Conservation (phyloP, 1,140 invertebrate species). For the Philotrypesis tridentata region DNA sequence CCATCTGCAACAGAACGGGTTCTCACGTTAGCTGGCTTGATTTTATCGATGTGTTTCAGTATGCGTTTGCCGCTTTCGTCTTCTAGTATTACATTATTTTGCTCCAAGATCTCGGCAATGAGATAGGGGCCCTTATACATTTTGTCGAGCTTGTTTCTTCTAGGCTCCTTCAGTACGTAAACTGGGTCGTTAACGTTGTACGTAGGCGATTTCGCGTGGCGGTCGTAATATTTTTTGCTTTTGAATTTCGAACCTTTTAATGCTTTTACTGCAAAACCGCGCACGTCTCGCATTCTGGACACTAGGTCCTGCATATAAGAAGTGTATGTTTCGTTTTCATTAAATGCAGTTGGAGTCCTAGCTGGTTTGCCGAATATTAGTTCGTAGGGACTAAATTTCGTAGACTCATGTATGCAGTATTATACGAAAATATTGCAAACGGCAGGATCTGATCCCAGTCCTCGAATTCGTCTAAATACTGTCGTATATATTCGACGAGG, state of each 20-base stretch:
- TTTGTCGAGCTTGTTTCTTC: no score
- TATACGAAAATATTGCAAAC: constrained; percentile 50
- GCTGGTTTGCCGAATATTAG: constrained; percentile 36
- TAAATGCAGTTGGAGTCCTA: background rate
- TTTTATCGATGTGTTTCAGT: background rate
- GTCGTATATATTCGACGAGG: constrained; percentile 56
- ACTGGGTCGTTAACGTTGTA: no score
- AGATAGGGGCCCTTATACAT: no score
- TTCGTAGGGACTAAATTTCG: constrained; percentile 26
- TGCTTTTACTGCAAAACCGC: background rate
- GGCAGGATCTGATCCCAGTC: constrained; percentile 62
- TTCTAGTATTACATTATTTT: background rate
- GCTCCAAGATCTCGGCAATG: background rate
- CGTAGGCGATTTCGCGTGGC: background rate
- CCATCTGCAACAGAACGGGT: no score
- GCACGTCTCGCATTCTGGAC: background rate
- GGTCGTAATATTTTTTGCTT: background rate
- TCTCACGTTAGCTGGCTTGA: background rate
- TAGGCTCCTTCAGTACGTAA: no score
- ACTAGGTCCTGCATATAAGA: background rate
- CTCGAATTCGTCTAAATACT: constrained; percentile 52
- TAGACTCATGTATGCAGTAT: constrained; percentile 35
- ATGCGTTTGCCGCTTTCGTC: background rate
- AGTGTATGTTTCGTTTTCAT: background rate
- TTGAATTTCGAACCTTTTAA: background rate